Base-by-base conservation (phyloP, 1,140 invertebrate genomes). In the Bombus sylvicola region DNA sequence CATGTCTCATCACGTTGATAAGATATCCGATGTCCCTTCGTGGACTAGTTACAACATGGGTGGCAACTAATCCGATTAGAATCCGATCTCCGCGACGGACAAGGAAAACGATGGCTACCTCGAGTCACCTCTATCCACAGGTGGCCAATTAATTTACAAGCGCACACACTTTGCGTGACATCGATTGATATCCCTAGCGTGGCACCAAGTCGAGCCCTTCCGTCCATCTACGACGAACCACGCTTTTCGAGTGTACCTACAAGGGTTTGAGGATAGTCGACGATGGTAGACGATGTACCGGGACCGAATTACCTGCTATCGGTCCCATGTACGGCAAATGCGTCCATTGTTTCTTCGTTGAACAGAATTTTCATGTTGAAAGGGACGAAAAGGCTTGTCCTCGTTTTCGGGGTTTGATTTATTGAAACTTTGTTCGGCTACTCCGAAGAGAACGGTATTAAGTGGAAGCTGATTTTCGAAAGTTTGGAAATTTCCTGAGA, bases 131-230 rank as follows among this genome's bases (percentile, higher is more conserved):
- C 76, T 71, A 87, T 90, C 90, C 87, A 91, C 90, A 91, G 90
- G 90, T 91, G 90, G 90, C 89, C 90, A 90, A 91, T 91, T 91
- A 91, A 91, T 91, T 90, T 88, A 88, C 89, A 91, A 91, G 89
- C 87, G 89, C 83, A 86, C 87, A 90, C 90, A 89, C 90, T 90
- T 90, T 90, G 83, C 89, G 90, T 75, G 87, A 91, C 90, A 87
- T 91, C 89, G 89, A 91, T 90, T 88, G 87, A 90, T 91, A 91
- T 91, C 75, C 89, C 81, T 59, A 69, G 53, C 34, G 34, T 76
- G 57, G 81, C 89, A 85, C 69, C 62, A 82, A 88, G 87, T 90
- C 87, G 81, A 68, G 80, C 80, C 89, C 87, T 86, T 90, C 81
- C 62, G 89, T 66, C 87, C 82, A 75, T 69, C 47, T 79, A 74